phyloP scores from a whole-genome alignment of 2,797 vertebrate species.

The Coccyzus lansbergi region DNA sequence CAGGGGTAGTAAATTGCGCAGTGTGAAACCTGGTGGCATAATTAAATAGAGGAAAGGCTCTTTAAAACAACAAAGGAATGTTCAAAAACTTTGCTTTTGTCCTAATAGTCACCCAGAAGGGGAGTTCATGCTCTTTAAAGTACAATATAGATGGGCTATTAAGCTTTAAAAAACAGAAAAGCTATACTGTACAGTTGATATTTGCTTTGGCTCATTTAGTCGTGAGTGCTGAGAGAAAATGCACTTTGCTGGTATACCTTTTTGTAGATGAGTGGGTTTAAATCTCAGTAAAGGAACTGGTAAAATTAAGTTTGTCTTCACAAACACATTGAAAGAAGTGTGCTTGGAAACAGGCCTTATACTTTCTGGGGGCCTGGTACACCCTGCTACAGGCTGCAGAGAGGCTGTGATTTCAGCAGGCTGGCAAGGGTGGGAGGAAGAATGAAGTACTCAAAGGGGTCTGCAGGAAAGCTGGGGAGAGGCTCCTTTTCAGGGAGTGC shows the following conservation, averaged over 20 bases:
- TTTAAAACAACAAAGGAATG: constrained; percentile 69
- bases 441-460: no score
- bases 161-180: constrained; percentile 38
- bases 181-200: background rate
- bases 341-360: background rate
- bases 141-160: constrained; percentile 70
- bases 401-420: background rate
- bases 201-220: constrained; percentile 52
- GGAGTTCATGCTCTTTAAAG: constrained; percentile 70
- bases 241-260: background rate
- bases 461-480: no score
- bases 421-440: background rate
- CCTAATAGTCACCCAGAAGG: constrained; percentile 49
- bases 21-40: constrained; percentile 49
- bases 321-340: background rate
- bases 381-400: rapidly evolving
- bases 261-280: background rate
- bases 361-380: background rate
- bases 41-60: constrained; percentile 68
- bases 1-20: constrained; percentile 59
- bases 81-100: constrained; percentile 66
- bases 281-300: background rate
- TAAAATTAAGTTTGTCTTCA: background rate
- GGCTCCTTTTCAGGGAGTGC: no score
- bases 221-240: constrained; percentile 5